Conservation (phyloP, 2,113 vertebrate genomes). For the Sylvietta virens region DNA sequence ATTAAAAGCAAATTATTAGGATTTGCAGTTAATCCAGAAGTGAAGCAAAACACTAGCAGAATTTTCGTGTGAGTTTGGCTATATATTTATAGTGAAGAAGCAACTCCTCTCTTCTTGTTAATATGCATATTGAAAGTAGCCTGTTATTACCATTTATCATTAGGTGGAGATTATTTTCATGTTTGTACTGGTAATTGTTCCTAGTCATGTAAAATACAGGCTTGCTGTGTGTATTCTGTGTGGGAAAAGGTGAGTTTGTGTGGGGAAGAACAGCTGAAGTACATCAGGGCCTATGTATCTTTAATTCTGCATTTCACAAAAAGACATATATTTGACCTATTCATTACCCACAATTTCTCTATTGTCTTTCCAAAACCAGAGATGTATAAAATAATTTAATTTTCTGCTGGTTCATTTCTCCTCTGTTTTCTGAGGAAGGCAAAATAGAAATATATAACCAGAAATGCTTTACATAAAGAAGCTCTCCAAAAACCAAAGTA, state of each 20-base stretch:
- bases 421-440: neutral
- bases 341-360: neutral
- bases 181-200: constrained; percentile 25
- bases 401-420: neutral
- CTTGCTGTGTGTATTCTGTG: neutral
- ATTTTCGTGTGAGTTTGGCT: neutral
- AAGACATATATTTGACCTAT: neutral
- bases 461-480: neutral
- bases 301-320: constrained; percentile 39
- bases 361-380: constrained; percentile 19
- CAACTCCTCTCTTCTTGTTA: neutral
- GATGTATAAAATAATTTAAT: neutral
- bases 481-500: neutral
- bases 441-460: neutral
- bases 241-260: neutral
- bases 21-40: constrained; percentile 58
- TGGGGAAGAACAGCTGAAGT: constrained; percentile 18
- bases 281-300: neutral
- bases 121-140: constrained; percentile 21
- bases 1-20: constrained; percentile 68
- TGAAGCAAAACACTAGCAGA: constrained; percentile 48
- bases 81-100: neutral
- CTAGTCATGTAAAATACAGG: constrained; percentile 10
- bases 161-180: constrained; percentile 44
- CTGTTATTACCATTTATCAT: constrained; percentile 19